Evolutionary conservation across 2,888 invertebrate genomes (phyloP), one percentile per base, ranked within the genome.

Genomic region (Odontocerum albicorne): DNA sequence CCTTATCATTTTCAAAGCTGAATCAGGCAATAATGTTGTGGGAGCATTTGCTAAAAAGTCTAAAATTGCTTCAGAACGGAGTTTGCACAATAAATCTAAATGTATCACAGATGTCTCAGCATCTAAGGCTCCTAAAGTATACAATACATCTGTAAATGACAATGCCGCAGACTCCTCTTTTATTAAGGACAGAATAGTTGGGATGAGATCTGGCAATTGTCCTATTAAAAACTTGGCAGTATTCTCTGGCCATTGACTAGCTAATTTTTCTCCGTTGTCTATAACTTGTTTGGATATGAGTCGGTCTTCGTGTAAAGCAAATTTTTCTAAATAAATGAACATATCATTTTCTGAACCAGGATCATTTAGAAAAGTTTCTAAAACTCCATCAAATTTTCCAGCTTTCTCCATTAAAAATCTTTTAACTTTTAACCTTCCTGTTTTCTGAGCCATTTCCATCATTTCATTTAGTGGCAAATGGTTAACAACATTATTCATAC

Each of bases 11-110:
- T 62, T 62, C 13, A 77, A 64, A 22, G 77, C 75, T 13, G 72
- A 71, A 62, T 77, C 77, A 8, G 77, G 77, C 0, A 73, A 67
- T 6, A 77, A 67, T 21, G 69, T 60, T 3, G 75, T 73, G 3
- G 69, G 65, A 47, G 73, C 67, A 17, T 68, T 66, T 4, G 57
- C 54, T 4, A 77, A 64, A 55, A 76, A 76, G 0, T 59, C 55
- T 16, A 67, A 66, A 21, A 72, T 75, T 4, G 65, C 64, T 2
- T 46, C 46, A 1, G 74, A 72, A 0, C 68, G 65, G 17, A 60
- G 57, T 2, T 61, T 61, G 61, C 75, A 74, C 31, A 75, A 65
- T 31, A 67, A 66, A 27, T 70, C 68, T 50, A 76, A 63, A 47
- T 75, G 69, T 2, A 64, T 65, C 1, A 67, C 65, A 2, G 73